Evolutionary conservation across 2,888 invertebrate genomes (phyloP).

Genomic region (Petrolisthes cinctipes): DNA sequence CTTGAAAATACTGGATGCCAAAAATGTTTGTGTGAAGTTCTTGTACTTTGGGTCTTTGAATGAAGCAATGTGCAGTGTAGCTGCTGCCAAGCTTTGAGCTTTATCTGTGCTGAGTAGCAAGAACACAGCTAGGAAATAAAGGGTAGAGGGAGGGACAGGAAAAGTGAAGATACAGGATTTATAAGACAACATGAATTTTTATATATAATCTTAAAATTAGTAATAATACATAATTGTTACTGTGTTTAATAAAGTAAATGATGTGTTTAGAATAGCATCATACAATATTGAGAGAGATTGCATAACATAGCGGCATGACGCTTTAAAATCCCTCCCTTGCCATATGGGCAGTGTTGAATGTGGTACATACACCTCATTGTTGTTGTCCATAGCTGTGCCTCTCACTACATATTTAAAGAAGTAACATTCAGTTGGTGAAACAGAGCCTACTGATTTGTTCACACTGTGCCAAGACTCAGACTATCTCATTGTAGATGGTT

Average conservation of each 20-base stretch:
- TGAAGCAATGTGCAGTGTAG: slow-evolving; percentile 28
- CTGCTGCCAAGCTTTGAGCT: slow-evolving; percentile 26
- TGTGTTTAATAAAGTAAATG: background rate
- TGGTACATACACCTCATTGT: background rate
- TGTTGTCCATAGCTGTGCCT: no score
- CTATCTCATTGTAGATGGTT: no score
- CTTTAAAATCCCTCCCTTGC: slow-evolving; percentile 31
- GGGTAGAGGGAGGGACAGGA: slow-evolving; percentile 23
- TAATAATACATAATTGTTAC: background rate
- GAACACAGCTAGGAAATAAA: background rate
- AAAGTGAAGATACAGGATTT: background rate
- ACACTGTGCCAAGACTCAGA: no score
- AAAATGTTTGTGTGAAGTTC: background rate
- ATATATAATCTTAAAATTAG: background rate
- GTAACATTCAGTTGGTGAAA: no score
- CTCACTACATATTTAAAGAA: no score
- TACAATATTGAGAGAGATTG: background rate
- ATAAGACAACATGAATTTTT: background rate
- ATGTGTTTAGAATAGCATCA: background rate
- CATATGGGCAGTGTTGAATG: slow-evolving; percentile 33
- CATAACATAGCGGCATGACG: background rate
- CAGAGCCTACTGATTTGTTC: no score
- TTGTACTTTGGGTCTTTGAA: background rate
- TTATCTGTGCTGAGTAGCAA: slow-evolving; percentile 11
- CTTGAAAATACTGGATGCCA: no score